Evolutionary conservation across 1,140 invertebrate genomes (phyloP).

Genomic region (Drosophila mauritiana): DNA sequence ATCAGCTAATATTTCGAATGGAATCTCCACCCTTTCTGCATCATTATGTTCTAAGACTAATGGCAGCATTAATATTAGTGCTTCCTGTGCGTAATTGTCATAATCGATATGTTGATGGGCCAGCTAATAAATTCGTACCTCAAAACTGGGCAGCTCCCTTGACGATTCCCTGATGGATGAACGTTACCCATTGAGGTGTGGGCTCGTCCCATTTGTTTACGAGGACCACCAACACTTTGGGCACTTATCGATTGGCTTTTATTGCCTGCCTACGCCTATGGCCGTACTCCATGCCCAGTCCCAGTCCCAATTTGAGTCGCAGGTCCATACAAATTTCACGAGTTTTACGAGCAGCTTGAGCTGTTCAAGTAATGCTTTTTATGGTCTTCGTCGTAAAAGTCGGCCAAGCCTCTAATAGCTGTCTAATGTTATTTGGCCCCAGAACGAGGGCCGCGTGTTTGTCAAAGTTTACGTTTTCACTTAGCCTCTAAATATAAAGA

Average conservation of each 20-base stretch:
- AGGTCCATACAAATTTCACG: conserved; percentile 59
- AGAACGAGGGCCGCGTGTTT: conserved; percentile 41
- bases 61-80: conserved; percentile 1
- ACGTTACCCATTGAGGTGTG: conserved; percentile 6
- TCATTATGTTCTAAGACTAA: not conserved
- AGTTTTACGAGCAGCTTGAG: conserved; percentile 67
- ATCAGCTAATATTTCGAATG: not conserved
- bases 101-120: conserved; percentile 36
- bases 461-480: conserved; percentile 68
- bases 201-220: conserved; percentile 54
- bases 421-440: conserved; percentile 72
- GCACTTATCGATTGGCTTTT: conserved; percentile 76
- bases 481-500: conserved; percentile 23
- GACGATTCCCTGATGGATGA: conserved; percentile 34
- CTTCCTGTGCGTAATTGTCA: conserved; percentile 34
- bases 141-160: conserved; percentile 32
- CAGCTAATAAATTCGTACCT: conserved; percentile 36
- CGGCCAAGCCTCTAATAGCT: conserved; percentile 75
- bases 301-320: not conserved
- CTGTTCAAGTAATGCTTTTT: conserved; percentile 74
- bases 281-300: not conserved
- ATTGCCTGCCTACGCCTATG: conserved; percentile 50
- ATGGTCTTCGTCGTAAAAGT: conserved; percentile 70
- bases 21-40: too few relatives aligned
- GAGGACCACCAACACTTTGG: conserved; percentile 62